Evolutionary conservation across 2,888 invertebrate species (phyloP), one percentile per base, ranked within the genome.

Genomic region (Drosophila gaucha): DNA sequence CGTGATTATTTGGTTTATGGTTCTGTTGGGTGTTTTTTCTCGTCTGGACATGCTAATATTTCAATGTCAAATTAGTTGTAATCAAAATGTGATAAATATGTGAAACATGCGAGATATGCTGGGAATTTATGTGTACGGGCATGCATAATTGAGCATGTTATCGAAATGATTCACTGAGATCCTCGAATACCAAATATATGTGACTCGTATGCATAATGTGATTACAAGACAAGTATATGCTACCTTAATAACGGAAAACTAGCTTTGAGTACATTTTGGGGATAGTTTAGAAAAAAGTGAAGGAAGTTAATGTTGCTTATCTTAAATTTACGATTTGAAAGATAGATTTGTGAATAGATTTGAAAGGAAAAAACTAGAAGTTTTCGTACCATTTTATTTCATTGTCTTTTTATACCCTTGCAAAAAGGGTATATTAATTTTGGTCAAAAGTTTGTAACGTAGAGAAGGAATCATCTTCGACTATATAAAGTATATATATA

Each of bases 41-140:
- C 31, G 18, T 35, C 47, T 54, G 44, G 20, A 18, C 65, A 72
- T 73, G 74, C 69, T 78, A 70, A 85, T 85, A 88, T 75, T 76
- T 85, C 84, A 85, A 76, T 86, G 84, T 85, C 84, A 86, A 83
- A 88, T 85, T 85, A 83, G 73, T 70, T 78, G 24, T 79, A 88
- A 88, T 88, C 79, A 71, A 70, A 69, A 59, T 51, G 69, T 86
- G 88, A 88, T 88, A 80, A 88, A 67, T 76, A 70, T 46, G 70
- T 80, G 47, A 84, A 80, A 64, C 57, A 74, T 75, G 43, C 49
- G 8, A 54, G 56, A 44, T 68, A 31, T 46, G 20, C 51, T 39
- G 47, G 44, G 59, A 49, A 69, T 74, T 78, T 76, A 51, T 67
- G 76, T 60, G 36, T 52, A 55, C 51, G 52, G 31, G 31, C 77